A percentile compares a stretch with the other conserved stretches of the same genome.
These are phyloP conservation scores for Holacanthus passer DNA, from an alignment of 2,113 vertebrate genomes.

Conservation along the genomic window DNA sequence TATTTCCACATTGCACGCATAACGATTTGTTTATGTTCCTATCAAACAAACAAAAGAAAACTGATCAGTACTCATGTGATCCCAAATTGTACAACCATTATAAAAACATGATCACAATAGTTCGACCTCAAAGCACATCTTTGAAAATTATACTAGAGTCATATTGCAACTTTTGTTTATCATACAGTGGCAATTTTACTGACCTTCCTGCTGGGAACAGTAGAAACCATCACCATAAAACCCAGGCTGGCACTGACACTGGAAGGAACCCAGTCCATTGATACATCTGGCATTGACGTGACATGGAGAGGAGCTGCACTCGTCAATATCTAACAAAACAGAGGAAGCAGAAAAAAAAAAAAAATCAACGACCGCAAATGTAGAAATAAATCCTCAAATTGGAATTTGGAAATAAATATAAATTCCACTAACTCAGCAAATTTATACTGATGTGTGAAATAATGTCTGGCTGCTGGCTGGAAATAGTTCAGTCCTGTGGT, in stretches of 20 bases:
- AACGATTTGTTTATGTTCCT: no score
- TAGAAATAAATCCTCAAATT: not conserved
- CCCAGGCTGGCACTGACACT: conserved; percentile 87
- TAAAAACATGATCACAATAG: no score
- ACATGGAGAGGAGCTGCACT: conserved; percentile 88
- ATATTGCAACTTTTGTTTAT: no score
- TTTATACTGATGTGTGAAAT: not conserved
- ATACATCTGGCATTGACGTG: conserved; percentile 86
- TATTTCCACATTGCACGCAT: no score
- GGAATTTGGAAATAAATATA: not conserved
- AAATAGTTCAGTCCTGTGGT: not conserved
- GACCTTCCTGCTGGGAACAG: conserved; percentile 84
- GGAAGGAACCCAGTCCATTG: conserved; percentile 89
- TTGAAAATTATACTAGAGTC: not conserved
- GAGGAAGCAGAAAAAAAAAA: not conserved
- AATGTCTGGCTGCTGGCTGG: not conserved
- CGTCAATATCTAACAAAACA: conserved; percentile 83
- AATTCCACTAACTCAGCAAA: not conserved
- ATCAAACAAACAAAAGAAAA: no score
- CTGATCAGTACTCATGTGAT: no score
- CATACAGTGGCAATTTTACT: conserved; percentile 28
- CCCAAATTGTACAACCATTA: no score
- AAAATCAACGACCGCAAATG: not conserved
- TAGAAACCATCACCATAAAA: conserved; percentile 89
- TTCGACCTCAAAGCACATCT: no score